Base-by-base conservation (phyloP, 2,888 invertebrate genomes). In the Pomacea canaliculata region DNA sequence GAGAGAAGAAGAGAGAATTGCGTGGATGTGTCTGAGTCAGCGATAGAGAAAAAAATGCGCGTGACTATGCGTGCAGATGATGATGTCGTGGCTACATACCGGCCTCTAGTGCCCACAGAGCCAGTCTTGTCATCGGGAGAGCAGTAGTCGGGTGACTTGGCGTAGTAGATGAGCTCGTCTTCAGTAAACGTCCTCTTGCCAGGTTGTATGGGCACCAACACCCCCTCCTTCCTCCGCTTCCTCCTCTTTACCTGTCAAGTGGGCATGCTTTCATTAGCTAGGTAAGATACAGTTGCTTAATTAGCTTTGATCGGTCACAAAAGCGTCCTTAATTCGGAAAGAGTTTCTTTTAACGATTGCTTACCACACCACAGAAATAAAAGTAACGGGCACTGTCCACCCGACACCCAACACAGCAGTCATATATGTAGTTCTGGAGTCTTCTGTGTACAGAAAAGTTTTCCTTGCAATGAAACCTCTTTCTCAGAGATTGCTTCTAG, bases 81-180 rank as follows among this genome's bases (percentile, higher is more conserved):
- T 37, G 37, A 37, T 3, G 37, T n/a, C n/a, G n/a, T n/a, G n/a
- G 37, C 0, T 10, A 23, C 77, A 90, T 88, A 95, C 96, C 96
- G 94, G 89, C 95, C 95, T 71, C 93, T 92, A 0, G 96, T 96
- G 56, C 96, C 96, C 18, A 94, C 92, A 72, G 95, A 95, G 19
- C 96, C 96, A 8, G 94, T 92, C 68, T 93, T 93, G 23, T 93
- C 92, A 86, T 96, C 95, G 48, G 93, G 93, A 78, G 94, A 93
- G 91, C 96, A 96, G 91, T 95, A 96, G 91, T 96, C 95, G 0
- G 96, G 95, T 77, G 95, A 95, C 87, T 95, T 95, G 80, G 94
- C 94, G 83, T 95, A 93, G 91, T 94, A 96, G 51, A 95, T 92
- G 78, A 96, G 92, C 74, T 94, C 93, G 70, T 94, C 93, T 69